These are phyloP conservation scores for Hirtodrosophila confusa DNA, from an alignment of 2,888 invertebrate genomes.

Conservation along the genomic window DNA sequence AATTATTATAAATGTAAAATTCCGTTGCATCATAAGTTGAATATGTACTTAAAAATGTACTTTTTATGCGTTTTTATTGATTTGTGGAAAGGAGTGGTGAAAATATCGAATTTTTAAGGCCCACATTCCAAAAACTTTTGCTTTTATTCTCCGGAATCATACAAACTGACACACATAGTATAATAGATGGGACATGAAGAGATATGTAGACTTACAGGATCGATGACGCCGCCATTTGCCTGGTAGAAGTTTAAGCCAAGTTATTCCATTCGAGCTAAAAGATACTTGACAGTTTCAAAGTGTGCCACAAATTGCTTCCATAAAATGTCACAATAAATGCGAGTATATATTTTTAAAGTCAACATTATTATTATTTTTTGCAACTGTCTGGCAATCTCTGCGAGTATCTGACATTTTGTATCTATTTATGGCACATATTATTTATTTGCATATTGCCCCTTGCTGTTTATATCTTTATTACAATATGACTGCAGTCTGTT, in stretches of 20 bases:
- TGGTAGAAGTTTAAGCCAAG: not conserved
- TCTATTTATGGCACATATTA: conserved; percentile 42
- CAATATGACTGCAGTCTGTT: conserved; percentile 49
- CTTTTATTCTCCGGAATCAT: no score
- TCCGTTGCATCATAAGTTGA: no score
- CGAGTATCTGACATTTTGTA: conserved; percentile 24
- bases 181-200: no score
- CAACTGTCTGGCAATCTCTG: conserved; percentile 14
- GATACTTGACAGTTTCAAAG: not conserved
- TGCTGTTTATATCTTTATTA: conserved; percentile 48
- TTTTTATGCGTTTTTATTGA: no score
- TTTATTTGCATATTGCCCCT: conserved; percentile 33
- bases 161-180: no score
- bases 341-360: conserved; percentile 31
- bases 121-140: no score
- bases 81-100: no score
- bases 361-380: conserved; percentile 12
- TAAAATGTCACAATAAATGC: conserved; percentile 5
- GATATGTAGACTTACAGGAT: no score
- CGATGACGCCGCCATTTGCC: no score
- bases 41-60: no score
- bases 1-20: no score
- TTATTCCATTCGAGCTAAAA: not conserved
- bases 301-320: conserved; percentile 6
- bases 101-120: no score